These are phyloP conservation scores for Gonioctena quinquepunctata DNA, from an alignment of 1,140 invertebrate genomes.

Conservation along the genomic window DNA sequence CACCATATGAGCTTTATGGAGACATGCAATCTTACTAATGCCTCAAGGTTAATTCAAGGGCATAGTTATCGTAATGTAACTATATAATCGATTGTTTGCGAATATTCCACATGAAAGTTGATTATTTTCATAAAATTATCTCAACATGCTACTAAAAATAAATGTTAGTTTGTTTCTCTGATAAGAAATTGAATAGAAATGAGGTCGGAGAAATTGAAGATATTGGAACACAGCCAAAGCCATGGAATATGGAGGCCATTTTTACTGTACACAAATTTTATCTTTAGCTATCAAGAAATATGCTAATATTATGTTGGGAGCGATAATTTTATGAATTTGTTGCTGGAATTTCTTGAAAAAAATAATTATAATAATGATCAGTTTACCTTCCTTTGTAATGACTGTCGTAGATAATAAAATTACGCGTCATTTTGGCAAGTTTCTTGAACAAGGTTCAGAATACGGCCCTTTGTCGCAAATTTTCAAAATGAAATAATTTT, in stretches of 20 bases:
- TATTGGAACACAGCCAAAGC: constrained; percentile 29
- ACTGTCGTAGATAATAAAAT: not conserved
- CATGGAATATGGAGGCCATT: constrained; percentile 26
- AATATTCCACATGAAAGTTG: not conserved
- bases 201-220: constrained; percentile 5
- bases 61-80: not conserved
- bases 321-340: constrained; percentile 20
- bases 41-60: not conserved
- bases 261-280: constrained; percentile 20
- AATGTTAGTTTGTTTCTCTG: not conserved
- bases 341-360: constrained; percentile 11
- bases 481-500: constrained; percentile 7
- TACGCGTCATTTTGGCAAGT: constrained; percentile 3
- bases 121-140: not conserved
- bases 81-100: not conserved
- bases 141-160: constrained; percentile 5
- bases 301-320: constrained; percentile 43
- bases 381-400: constrained; percentile 22
- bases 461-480: constrained; percentile 2
- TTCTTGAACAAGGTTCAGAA: constrained; percentile 5
- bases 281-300: constrained; percentile 36
- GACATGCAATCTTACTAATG: not conserved
- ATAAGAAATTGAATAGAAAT: constrained; percentile 12
- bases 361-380: constrained; percentile 4
- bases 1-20: not conserved